phyloP scores from a whole-genome alignment of 2,888 invertebrate species.

The Sepiola atlantica region DNA sequence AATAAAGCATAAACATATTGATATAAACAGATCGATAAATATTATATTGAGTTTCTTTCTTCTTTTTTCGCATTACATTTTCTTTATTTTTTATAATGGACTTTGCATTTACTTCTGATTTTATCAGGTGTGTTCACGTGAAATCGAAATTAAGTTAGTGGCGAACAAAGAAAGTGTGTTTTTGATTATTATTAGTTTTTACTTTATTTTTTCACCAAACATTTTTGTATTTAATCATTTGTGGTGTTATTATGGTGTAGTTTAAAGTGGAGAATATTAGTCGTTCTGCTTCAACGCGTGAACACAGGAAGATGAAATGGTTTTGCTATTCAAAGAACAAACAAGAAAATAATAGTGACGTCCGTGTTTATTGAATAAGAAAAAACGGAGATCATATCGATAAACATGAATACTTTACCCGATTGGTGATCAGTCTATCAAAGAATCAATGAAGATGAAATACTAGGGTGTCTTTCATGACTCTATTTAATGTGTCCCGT shows the following conservation, averaged over 20 bases:
- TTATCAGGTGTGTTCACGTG: slow-evolving; percentile 15
- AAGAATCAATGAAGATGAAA: not conserved
- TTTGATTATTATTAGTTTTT: too few relatives aligned
- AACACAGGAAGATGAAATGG: not conserved
- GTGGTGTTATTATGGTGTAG: not conserved
- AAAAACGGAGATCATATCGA: not conserved
- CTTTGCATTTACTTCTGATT: not conserved
- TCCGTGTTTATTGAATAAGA: not conserved
- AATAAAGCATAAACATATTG: not conserved
- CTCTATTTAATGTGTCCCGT: not conserved
- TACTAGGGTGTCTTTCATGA: not conserved
- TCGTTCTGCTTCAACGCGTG: not conserved
- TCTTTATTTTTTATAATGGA: not conserved
- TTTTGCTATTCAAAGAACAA: not conserved
- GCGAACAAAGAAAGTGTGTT: not conserved
- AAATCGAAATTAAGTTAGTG: not conserved
- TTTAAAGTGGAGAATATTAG: not conserved
- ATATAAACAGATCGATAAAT: slow-evolving; percentile 32
- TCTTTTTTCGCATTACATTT: not conserved
- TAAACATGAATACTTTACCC: not conserved
- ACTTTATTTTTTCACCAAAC: not conserved
- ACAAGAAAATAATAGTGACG: not conserved
- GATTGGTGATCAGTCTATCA: not conserved
- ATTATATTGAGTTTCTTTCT: not conserved
- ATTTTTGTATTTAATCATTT: not conserved